Base-by-base conservation (phyloP, 2,888 invertebrate species). In the Cabera pusaria region DNA sequence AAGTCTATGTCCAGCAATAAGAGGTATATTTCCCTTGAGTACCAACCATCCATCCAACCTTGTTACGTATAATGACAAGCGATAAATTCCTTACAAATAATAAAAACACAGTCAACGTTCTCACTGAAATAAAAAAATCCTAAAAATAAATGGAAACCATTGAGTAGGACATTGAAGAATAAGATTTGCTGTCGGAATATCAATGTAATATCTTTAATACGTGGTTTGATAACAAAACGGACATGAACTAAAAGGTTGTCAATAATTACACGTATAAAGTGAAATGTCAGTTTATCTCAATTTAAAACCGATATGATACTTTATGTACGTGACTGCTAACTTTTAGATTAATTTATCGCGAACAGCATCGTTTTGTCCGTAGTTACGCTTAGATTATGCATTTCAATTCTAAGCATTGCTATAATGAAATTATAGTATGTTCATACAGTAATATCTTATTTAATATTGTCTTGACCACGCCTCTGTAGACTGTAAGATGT, bases 31-130 rank as follows among this genome's bases (percentile, higher is more conserved):
- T 49, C 49, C 46, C 46, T 47, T 24, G 52, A 29, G 52, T 40
- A n/a, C n/a, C n/a, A n/a, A n/a, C n/a, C n/a, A n/a, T n/a, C n/a
- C n/a, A 18, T 36, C 35, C 32, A 42, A 46, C 42, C 52, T 46
- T 39, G 52, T 49, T 48, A 46, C 42, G 37, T 44, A 40, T 49
- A 52, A 46, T 49, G 46, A 49, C 49, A 42, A 32, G 42, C 46
- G 42, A 52, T 52, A 42, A 40, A 47, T 49, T 54, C 49, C 33
- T 49, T 39, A 52, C 54, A 48, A 55, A 57, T 53, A 55, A 57
- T 56, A 56, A 51, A 56, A 59, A 51, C 41, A 51, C 52, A 58
- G 56, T 61, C 64, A 64, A 60, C 46, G 59, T 40, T 52, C 59
- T 54, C 51, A 37, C 44, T 25, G 49, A 59, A 52, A 53, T 51